Conservation (phyloP, 2,888 invertebrate genomes). For the Leucophenga maculata region DNA sequence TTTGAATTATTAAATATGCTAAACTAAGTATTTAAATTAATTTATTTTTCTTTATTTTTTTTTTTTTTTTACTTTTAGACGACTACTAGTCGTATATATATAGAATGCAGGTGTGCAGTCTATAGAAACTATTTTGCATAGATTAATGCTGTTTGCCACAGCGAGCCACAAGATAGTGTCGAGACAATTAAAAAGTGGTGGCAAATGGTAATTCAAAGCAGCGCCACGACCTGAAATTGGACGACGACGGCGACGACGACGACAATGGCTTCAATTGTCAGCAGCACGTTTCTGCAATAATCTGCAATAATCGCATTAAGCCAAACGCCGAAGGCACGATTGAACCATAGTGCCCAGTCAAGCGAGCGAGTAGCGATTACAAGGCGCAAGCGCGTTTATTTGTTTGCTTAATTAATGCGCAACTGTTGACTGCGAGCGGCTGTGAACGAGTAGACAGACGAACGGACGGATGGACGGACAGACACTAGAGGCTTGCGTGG, state of each 20-base stretch:
- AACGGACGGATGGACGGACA: slow-evolving; percentile 14
- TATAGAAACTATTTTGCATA: not conserved
- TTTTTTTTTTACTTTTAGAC: too few relatives aligned
- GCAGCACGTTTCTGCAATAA: slow-evolving; percentile 49
- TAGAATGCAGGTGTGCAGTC: slow-evolving; percentile 6
- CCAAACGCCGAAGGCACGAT: slow-evolving; percentile 36
- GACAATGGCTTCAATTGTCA: slow-evolving; percentile 52
- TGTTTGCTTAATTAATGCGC: slow-evolving; percentile 52
- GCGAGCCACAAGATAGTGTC: slow-evolving; percentile 36
- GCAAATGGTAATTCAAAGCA: not conserved
- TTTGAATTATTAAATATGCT: slow-evolving; percentile 23
- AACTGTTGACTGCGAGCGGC: slow-evolving; percentile 20
- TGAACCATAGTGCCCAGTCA: not conserved
- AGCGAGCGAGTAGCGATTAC: slow-evolving; percentile 4
- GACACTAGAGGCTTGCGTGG: slow-evolving; percentile 47
- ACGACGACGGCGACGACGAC: not conserved
- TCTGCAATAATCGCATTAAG: slow-evolving; percentile 67
- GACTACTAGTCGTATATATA: not conserved
- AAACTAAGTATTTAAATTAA: slow-evolving; percentile 17
- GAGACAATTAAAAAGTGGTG: slow-evolving; percentile 4
- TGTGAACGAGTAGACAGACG: slow-evolving; percentile 26
- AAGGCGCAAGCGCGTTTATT: slow-evolving; percentile 40
- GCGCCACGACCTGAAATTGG: slow-evolving; percentile 29
- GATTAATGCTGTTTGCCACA: not conserved
- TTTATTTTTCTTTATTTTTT: too few relatives aligned